A percentile compares a stretch with the other conserved stretches of the same genome.
Evolutionary conservation across 2,888 invertebrate genomes (phyloP).

Genomic region (Onchidella celtica): DNA sequence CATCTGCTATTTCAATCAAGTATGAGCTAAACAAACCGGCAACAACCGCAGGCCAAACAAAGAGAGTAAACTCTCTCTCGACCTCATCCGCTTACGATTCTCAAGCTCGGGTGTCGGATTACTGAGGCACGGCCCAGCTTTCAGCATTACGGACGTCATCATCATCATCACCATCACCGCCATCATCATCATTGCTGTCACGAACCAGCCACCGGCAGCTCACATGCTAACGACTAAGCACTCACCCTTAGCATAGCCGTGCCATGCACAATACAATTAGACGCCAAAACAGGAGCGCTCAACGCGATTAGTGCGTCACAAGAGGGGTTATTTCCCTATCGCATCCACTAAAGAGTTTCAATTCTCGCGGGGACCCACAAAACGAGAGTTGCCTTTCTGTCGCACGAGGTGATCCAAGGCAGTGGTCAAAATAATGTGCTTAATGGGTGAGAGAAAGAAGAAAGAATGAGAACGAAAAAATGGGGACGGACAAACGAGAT

Average conservation of each 20-base stretch:
- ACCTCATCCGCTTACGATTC: conserved; percentile 2
- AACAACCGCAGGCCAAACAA: neutral
- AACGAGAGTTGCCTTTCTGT: neutral
- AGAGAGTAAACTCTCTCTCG: neutral
- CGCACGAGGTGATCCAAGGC: neutral
- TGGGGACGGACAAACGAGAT: too few species aligned
- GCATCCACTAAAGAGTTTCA: conserved; percentile 7
- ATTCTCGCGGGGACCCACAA: conserved; percentile 16
- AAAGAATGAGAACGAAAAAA: neutral
- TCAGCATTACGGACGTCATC: too few species aligned
- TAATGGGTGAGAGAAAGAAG: neutral
- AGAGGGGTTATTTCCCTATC: conserved; percentile 3
- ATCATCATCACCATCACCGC: neutral
- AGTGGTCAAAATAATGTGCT: neutral
- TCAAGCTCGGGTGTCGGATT: neutral
- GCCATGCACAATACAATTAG: conserved; percentile 27
- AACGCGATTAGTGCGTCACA: conserved; percentile 25
- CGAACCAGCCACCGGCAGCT: neutral
- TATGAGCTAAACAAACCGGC: neutral
- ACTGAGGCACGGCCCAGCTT: conserved; percentile 19
- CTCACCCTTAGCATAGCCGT: neutral
- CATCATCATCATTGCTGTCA: conserved; percentile 29
- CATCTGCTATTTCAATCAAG: neutral
- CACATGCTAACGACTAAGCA: conserved; percentile 6
- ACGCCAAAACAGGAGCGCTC: conserved; percentile 26